Conservation (phyloP, 2,797 vertebrate genomes). For the Tragopan temminckii region DNA sequence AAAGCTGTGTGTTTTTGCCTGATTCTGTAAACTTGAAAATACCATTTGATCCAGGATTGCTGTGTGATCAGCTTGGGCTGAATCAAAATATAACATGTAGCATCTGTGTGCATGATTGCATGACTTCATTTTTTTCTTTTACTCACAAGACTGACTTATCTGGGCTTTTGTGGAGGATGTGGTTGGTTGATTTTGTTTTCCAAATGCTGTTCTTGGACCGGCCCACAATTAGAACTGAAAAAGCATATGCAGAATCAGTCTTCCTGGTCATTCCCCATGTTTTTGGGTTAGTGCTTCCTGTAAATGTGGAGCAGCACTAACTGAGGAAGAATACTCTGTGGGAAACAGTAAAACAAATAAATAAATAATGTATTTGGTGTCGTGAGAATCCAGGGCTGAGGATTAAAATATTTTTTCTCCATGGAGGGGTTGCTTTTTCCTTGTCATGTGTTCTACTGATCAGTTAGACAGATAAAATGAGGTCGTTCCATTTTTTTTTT, state of each 20-base stretch:
- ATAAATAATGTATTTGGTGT: not conserved
- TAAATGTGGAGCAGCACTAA: not conserved
- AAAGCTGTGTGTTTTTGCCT: not conserved
- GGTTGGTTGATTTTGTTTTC: not conserved
- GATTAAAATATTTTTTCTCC: accelerated
- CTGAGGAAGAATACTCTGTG: not conserved
- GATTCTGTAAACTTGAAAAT: not conserved
- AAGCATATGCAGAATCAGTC: not conserved
- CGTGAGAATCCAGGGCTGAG: accelerated
- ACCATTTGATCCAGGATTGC: not conserved
- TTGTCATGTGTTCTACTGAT: not conserved
- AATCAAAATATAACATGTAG: not conserved
- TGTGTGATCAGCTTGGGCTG: not conserved
- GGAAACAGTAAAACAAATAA: not conserved
- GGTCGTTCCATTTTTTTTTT: not conserved
- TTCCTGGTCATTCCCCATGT: not conserved
- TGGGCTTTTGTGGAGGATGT: not conserved
- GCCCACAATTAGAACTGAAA: not conserved
- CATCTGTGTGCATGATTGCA: not conserved
- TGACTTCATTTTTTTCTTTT: not conserved
- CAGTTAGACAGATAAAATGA: not conserved
- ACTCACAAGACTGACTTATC: not conserved
- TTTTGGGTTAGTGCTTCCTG: not conserved
- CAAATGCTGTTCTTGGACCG: not conserved
- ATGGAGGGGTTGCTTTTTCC: not conserved